phyloP scores from a whole-genome alignment of 1,140 invertebrate genomes.

The Drosophila athabasca region DNA sequence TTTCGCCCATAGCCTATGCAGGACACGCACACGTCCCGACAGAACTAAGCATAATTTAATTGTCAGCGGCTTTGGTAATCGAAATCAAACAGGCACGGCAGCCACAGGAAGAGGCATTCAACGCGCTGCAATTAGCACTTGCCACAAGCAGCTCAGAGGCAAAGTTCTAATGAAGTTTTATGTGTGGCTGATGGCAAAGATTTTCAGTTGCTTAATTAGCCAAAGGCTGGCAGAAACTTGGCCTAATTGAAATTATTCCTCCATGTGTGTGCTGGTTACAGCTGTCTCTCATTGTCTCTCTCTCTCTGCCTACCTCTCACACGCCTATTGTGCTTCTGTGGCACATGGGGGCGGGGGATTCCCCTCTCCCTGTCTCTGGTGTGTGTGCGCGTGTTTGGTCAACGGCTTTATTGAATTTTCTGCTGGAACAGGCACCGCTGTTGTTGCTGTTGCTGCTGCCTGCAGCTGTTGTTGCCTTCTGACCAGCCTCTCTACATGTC shows the following conservation, averaged over 20 bases:
- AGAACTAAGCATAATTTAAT: conserved; percentile 64
- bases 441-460: conserved; percentile 50
- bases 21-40: conserved; percentile 30
- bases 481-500: conserved; percentile 18
- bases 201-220: conserved; percentile 66
- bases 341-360: too few relatives aligned
- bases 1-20: conserved; percentile 35
- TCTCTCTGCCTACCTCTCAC: conserved; percentile 16
- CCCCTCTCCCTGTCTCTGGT: too few relatives aligned
- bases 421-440: conserved; percentile 18
- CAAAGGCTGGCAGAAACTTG: conserved; percentile 35
- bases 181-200: conserved; percentile 14
- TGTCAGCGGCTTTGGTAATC: conserved; percentile 48
- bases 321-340: conserved; percentile 12
- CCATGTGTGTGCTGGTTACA: conserved; percentile 10
- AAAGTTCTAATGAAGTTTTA: conserved; percentile 34
- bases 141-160: neutral
- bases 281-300: conserved; percentile 8
- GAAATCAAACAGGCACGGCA: conserved; percentile 33
- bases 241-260: conserved; percentile 67
- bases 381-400: conserved; percentile 23
- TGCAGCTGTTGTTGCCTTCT: conserved; percentile 50
- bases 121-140: conserved; percentile 56
- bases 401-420: conserved; percentile 71
- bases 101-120: conserved; percentile 2